Conservation (phyloP, 2,888 invertebrate species). For the Melanotus villosus region DNA sequence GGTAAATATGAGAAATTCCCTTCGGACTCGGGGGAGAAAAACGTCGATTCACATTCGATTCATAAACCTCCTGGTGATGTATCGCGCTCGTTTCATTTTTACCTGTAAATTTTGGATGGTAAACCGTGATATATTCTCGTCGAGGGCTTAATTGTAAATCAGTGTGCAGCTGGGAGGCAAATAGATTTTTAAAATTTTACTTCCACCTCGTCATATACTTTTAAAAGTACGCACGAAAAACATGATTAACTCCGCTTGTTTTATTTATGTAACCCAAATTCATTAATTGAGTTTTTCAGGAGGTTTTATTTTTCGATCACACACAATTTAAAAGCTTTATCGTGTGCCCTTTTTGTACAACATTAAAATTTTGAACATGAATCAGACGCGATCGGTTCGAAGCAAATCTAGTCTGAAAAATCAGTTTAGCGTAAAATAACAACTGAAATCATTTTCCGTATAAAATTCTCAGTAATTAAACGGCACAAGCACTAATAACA, state of each 20-base stretch:
- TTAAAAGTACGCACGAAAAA: too few species aligned
- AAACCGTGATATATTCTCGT: neutral
- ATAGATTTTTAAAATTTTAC: neutral
- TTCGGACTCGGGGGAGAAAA: too few species aligned
- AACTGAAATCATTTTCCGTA: too few species aligned
- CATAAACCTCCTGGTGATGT: too few species aligned
- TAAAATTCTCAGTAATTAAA: too few species aligned
- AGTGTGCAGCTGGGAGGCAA: neutral
- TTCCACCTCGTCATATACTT: neutral
- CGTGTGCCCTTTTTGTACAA: conserved; percentile 8
- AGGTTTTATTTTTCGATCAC: conserved; percentile 32
- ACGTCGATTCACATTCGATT: too few species aligned
- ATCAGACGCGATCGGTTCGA: conserved; percentile 42
- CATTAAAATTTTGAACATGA: conserved; percentile 50
- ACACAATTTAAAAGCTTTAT: conserved; percentile 6
- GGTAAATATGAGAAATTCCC: too few species aligned
- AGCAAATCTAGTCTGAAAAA: conserved; percentile 52
- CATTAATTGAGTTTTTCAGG: conserved; percentile 35
- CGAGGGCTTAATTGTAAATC: conserved; percentile 7
- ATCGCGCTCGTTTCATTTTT: too few species aligned
- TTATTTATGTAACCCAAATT: conserved; percentile 32
- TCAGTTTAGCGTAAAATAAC: conserved; percentile 53
- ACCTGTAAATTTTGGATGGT: too few species aligned
- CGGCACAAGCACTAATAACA: too few species aligned
- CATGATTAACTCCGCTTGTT: conserved; percentile 25